Evolutionary conservation across 2,888 invertebrate species (phyloP).

Genomic region (Cephus pygmeus): DNA sequence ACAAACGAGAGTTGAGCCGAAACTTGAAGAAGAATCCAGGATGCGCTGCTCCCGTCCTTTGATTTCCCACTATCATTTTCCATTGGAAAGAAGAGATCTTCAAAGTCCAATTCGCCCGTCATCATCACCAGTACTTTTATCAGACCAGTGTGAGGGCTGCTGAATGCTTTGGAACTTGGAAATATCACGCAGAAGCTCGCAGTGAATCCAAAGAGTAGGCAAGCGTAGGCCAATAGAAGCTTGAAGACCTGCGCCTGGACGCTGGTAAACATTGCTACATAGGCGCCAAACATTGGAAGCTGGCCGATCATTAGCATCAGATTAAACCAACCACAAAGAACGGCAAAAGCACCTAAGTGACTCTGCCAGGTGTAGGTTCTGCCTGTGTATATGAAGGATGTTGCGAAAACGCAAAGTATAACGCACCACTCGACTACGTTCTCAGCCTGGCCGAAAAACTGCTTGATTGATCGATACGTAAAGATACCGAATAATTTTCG

Average conservation of each 20-base stretch:
- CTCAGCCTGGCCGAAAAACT: conserved; percentile 85
- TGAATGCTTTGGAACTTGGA: conserved; percentile 83
- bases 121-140: conserved; percentile 90
- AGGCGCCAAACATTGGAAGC: conserved; percentile 87
- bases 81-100: conserved; percentile 71
- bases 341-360: conserved; percentile 87
- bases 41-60: conserved; percentile 47
- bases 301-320: conserved; percentile 93
- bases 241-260: conserved; percentile 90
- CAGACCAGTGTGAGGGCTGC: conserved; percentile 86
- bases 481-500: conserved; percentile 85
- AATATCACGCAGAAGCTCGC: conserved; percentile 91
- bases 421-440: conserved; percentile 91
- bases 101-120: conserved; percentile 87
- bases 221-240: conserved; percentile 86
- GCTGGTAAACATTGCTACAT: conserved; percentile 91
- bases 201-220: conserved; percentile 86
- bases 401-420: conserved; percentile 84
- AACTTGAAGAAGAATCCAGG: conserved; percentile 76
- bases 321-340: conserved; percentile 88
- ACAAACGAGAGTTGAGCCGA: conserved; percentile 87
- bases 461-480: conserved; percentile 83
- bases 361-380: conserved; percentile 85
- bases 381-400: conserved; percentile 84
- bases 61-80: conserved; percentile 79